A percentile compares a stretch with the other conserved stretches of the same genome.
phyloP scores from a whole-genome alignment of 2,113 vertebrate genomes.

The Thunnus thynnus region DNA sequence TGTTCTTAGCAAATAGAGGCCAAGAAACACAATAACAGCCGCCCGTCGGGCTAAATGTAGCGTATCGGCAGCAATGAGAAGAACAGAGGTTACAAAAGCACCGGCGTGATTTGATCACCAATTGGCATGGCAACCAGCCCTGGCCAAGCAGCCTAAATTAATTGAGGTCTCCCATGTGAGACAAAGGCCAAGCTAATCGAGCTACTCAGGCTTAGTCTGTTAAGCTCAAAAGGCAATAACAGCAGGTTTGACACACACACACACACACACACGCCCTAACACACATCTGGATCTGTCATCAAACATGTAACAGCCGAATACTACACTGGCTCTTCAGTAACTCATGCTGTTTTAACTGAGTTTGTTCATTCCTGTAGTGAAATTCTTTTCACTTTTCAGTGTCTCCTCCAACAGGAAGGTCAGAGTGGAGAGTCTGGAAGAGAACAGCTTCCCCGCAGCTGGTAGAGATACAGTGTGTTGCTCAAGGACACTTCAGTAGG shows the following conservation, averaged over 20 bases:
- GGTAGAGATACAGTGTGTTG: constrained; percentile 18
- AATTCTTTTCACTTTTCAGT: neutral
- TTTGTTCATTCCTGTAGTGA: constrained; percentile 33
- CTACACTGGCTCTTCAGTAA: neutral
- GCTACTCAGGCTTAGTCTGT: constrained; percentile 32
- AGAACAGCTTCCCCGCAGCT: constrained; percentile 42
- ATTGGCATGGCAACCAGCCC: constrained; percentile 65
- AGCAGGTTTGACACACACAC: neutral
- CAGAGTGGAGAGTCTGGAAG: constrained; percentile 20
- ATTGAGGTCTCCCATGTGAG: constrained; percentile 65
- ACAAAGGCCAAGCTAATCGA: constrained; percentile 64
- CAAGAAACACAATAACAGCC: constrained; percentile 57
- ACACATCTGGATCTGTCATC: constrained; percentile 29
- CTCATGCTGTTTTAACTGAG: constrained; percentile 6
- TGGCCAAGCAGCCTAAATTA: constrained; percentile 68
- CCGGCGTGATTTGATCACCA: constrained; percentile 68
- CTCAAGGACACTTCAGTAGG: constrained; percentile 38
- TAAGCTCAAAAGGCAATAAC: constrained; percentile 47
- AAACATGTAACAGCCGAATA: neutral
- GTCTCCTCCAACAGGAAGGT: constrained; percentile 42
- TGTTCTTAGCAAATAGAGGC: constrained; percentile 59
- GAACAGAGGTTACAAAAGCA: constrained; percentile 74
- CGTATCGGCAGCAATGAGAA: constrained; percentile 51
- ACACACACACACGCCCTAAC: neutral
- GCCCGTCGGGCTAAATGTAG: constrained; percentile 70